Conservation (phyloP, 2,113 vertebrate genomes). For the Sitta europaea region DNA sequence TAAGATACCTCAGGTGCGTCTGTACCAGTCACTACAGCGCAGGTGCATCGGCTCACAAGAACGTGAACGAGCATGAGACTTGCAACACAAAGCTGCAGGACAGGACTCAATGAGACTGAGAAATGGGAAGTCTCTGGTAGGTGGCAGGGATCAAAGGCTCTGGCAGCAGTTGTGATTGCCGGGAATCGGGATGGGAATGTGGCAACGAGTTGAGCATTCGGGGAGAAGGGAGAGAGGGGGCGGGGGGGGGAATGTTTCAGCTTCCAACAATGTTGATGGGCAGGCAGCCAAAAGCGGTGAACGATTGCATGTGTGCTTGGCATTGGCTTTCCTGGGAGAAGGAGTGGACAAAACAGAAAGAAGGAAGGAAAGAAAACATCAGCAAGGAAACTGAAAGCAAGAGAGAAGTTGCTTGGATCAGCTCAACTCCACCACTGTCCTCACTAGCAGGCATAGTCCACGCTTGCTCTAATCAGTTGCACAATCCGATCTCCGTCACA, state of each 20-base stretch:
- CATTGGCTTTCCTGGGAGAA: neutral
- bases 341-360: neutral
- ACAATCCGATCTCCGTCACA: neutral
- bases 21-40: fast-evolving
- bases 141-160: neutral
- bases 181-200: fast-evolving
- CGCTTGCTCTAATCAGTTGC: fast-evolving
- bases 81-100: neutral
- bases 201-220: fast-evolving
- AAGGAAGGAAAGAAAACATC: neutral
- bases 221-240: neutral
- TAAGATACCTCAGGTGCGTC: neutral
- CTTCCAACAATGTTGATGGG: fast-evolving
- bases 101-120: neutral
- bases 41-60: neutral
- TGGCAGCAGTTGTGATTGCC: neutral
- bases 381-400: neutral
- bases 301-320: fast-evolving
- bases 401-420: neutral
- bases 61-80: neutral
- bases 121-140: neutral
- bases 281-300: neutral
- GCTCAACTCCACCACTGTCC: neutral
- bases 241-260: neutral
- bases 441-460: neutral